Conservation (phyloP, 2,113 vertebrate genomes). For the Hoplias malabaricus region DNA sequence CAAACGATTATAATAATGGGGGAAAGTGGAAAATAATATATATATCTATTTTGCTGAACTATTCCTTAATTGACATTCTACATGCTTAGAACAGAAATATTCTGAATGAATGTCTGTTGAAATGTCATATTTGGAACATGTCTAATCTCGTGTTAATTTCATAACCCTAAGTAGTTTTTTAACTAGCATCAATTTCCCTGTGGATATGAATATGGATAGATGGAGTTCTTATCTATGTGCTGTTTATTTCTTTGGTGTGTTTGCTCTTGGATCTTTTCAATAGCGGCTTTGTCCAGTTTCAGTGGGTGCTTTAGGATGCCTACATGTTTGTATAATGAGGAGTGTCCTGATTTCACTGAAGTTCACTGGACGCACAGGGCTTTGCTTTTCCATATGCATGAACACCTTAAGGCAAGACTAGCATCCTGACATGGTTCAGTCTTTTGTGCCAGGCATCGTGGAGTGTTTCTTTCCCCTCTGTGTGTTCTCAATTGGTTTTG, state of each 20-base stretch:
- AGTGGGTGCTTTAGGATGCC: slow-evolving; percentile 15
- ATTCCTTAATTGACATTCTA: not conserved
- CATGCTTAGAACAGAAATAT: not conserved
- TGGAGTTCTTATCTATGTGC: not conserved
- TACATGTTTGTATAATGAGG: slow-evolving; percentile 13
- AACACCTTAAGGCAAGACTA: slow-evolving; percentile 25
- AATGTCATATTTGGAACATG: not conserved
- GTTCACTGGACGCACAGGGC: not conserved
- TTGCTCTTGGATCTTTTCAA: not conserved
- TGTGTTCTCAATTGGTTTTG: slow-evolving; percentile 50
- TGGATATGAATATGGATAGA: not conserved
- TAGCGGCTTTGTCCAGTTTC: not conserved
- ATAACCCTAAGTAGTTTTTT: not conserved
- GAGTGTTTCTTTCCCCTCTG: not conserved
- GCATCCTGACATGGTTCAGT: slow-evolving; percentile 57
- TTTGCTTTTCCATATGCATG: slow-evolving; percentile 38
- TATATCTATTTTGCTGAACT: too few relatives aligned
- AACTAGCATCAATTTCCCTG: not conserved
- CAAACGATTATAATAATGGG: too few relatives aligned
- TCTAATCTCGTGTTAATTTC: slow-evolving; percentile 18
- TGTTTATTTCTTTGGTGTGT: not conserved
- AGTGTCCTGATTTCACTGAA: not conserved
- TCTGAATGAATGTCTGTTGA: slow-evolving; percentile 1
- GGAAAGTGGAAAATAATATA: too few relatives aligned
- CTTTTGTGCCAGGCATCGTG: slow-evolving; percentile 70